Evolutionary conservation across 2,113 vertebrate species (phyloP).

Genomic region (Xenus cinereus): DNA sequence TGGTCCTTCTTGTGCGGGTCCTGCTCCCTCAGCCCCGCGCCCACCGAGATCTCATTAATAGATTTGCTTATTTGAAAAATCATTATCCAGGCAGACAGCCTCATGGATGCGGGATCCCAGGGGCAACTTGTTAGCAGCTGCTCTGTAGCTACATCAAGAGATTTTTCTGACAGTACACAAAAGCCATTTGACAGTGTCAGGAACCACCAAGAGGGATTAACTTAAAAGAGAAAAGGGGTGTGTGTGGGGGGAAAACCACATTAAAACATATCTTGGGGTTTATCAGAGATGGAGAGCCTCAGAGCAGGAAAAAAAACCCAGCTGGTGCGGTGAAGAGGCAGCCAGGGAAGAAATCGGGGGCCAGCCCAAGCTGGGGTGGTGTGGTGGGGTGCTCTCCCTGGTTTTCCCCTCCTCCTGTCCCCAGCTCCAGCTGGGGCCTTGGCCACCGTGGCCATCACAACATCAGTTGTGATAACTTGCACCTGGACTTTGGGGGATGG

Average conservation of each 20-base stretch:
- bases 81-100: slow-evolving; percentile 46
- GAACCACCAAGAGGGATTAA: slow-evolving; percentile 20
- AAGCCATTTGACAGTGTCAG: slow-evolving; percentile 20
- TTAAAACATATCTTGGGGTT: neutral
- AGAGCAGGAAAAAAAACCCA: neutral
- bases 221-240: neutral
- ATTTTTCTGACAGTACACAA: neutral
- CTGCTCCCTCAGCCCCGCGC: neutral
- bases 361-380: neutral
- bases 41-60: slow-evolving; percentile 50
- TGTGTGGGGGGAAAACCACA: neutral
- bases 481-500: too few relatives aligned
- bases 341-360: neutral
- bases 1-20: neutral
- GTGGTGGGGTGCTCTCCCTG: too few relatives aligned
- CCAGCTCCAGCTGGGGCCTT: too few relatives aligned
- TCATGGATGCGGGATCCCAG: slow-evolving; percentile 11
- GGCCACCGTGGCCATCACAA: too few relatives aligned
- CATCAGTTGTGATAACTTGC: too few relatives aligned
- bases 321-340: neutral
- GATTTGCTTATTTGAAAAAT: slow-evolving; percentile 52
- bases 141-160: slow-evolving; percentile 36
- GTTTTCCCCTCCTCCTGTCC: too few relatives aligned
- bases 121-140: slow-evolving; percentile 48
- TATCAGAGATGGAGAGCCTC: neutral